Conservation (phyloP, 2,113 vertebrate species). For the Puntigrus tetrazona region DNA sequence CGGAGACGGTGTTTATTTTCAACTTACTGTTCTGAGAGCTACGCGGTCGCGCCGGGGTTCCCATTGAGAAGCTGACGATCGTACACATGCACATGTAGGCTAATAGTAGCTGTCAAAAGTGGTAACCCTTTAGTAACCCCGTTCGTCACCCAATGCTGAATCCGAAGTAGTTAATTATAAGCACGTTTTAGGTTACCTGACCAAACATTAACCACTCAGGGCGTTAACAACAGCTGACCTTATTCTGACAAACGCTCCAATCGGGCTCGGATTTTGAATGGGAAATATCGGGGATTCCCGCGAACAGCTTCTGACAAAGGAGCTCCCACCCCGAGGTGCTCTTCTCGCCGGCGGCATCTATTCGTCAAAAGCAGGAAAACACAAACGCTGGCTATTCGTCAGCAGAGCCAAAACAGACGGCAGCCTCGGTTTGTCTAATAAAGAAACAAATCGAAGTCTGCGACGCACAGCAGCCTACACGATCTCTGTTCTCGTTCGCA, state of each 20-base stretch:
- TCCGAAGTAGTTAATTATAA: background rate
- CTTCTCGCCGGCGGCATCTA: background rate
- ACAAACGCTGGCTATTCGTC: conserved; percentile 7
- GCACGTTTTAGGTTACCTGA: background rate
- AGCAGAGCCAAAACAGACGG: background rate
- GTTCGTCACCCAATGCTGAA: background rate
- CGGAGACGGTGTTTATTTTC: background rate
- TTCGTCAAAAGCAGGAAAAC: conserved; percentile 9
- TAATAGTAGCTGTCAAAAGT: background rate
- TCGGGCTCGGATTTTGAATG: background rate
- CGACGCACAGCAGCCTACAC: background rate
- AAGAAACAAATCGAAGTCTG: background rate
- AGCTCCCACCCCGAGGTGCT: conserved; percentile 18
- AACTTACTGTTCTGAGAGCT: background rate
- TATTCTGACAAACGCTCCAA: background rate
- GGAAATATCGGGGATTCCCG: conserved; percentile 3
- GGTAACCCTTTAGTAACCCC: background rate
- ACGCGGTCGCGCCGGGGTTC: background rate
- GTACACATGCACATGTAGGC: background rate
- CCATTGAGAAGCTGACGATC: background rate
- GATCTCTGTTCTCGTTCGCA: background rate
- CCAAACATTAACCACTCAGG: background rate
- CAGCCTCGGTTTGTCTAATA: background rate
- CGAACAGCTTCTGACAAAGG: conserved; percentile 19
- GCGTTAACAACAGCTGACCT: background rate